Base-by-base conservation (phyloP, 2,797 vertebrate genomes). In the Sandelia bainsii region DNA sequence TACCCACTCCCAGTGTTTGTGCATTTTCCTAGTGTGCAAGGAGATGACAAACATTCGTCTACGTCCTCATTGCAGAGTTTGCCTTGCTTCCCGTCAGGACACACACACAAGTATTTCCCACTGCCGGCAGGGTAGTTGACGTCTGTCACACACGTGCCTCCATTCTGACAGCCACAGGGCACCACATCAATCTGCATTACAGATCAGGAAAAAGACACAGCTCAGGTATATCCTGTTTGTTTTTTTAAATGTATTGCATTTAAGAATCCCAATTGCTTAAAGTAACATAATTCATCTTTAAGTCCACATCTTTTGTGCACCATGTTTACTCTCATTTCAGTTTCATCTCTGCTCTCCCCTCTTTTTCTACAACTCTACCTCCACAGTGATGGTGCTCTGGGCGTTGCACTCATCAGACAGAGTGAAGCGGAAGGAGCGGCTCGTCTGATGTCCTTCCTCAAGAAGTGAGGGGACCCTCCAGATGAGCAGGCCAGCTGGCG, bases 401-500 rank as follows among this genome's bases (percentile, higher is more conserved):
- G 94, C 92, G 16, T 93, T 92, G 87, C 95, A 94, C 89, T 96
- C 94, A 19, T 96, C 94, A 0, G 88, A 93, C 85, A 94, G 87
- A 0, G 62, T 88, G 82, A 96, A 96, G 81, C 72, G 87, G 81
- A 96, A 81, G 10, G 72, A 91, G 61, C 73, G 74, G 0, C 7
- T 72, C 0, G 20, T n/a, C 10, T 2, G 84, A 14, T 56, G 70
- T 1, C 3, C 72, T 6, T 58, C 71, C 39, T 58, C 58, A 0
- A 20, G 32, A 14, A 46, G 3, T 10, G 37, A 77, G 3, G 82
- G 89, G 29, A 93, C 94, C 83, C 87, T 95, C 93, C 95, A 96
- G 91, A 95, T 94, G 25, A 96, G 94, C 52, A 96, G 95, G 49
- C 95, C 96, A 4, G 94, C 95, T 0, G 94, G 93, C 64, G 95